A percentile compares a stretch with the other conserved stretches of the same genome.
Evolutionary conservation across 2,113 vertebrate species (phyloP).

Genomic region (Lathamus discolor): DNA sequence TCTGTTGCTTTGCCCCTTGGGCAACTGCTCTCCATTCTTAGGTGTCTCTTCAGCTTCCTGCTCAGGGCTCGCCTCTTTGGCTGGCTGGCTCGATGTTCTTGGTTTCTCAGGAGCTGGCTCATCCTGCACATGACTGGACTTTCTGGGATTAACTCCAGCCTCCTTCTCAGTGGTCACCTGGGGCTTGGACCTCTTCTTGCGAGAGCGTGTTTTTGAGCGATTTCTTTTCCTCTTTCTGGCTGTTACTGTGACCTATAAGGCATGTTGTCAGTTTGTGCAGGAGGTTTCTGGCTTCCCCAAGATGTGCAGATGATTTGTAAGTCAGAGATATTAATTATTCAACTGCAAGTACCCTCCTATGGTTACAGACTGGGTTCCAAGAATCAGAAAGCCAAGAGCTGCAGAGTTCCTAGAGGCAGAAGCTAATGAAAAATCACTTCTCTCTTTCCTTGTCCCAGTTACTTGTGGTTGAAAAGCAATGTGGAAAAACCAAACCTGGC

Average conservation of each 20-base stretch:
- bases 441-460: not conserved
- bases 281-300: not conserved
- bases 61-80: not conserved
- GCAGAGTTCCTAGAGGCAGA: not conserved
- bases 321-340: not conserved
- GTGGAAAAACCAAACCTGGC: not conserved
- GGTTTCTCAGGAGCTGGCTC: conserved; percentile 37
- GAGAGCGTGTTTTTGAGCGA: not conserved
- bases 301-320: not conserved
- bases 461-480: not conserved
- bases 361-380: not conserved
- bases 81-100: not conserved
- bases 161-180: not conserved
- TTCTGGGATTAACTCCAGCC: conserved; percentile 10
- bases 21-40: conserved; percentile 44
- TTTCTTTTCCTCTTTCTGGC: conserved; percentile 63
- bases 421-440: not conserved
- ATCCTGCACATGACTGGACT: conserved; percentile 23
- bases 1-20: conserved; percentile 52
- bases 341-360: not conserved
- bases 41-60: conserved; percentile 12
- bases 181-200: conserved; percentile 46
- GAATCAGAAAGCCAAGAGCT: not conserved
- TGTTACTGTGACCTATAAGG: conserved; percentile 10
- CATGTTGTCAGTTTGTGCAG: not conserved